Evolutionary conservation across 2,888 invertebrate genomes (phyloP).

Genomic region (Gastrophysa polygoni): DNA sequence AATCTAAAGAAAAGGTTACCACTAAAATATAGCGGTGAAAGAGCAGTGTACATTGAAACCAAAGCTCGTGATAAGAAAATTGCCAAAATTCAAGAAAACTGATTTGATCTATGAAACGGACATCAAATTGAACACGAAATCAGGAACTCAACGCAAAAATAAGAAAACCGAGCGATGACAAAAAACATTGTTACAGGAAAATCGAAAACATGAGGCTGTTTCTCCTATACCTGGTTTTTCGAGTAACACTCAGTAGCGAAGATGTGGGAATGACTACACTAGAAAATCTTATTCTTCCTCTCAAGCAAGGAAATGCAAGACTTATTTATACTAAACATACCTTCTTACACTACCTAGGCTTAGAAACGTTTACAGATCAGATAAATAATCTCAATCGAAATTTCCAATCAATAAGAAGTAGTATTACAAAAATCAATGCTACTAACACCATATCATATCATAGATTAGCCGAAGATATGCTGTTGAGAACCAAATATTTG

Average conservation of each 20-base stretch:
- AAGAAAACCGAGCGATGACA: too few relatives aligned
- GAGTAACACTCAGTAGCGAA: too few relatives aligned
- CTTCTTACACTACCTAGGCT: neutral
- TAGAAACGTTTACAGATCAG: neutral
- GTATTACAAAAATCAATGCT: too few relatives aligned
- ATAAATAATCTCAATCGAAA: neutral
- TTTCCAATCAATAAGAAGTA: too few relatives aligned
- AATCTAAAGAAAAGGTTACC: neutral
- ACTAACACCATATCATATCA: too few relatives aligned
- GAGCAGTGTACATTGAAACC: neutral
- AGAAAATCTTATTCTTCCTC: neutral
- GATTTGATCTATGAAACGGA: neutral
- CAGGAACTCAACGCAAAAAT: neutral
- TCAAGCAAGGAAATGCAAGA: neutral
- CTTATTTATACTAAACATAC: neutral
- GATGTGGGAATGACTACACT: neutral
- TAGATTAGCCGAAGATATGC: too few relatives aligned
- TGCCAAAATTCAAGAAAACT: constrained; percentile 12
- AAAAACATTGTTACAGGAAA: neutral
- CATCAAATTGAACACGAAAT: neutral
- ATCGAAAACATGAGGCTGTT: neutral
- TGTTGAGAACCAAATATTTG: too few relatives aligned
- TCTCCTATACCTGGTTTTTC: too few relatives aligned
- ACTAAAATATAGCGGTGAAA: neutral
- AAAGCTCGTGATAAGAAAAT: neutral